Base-by-base conservation (phyloP, 1,140 invertebrate species). In the Panonychus citri region DNA sequence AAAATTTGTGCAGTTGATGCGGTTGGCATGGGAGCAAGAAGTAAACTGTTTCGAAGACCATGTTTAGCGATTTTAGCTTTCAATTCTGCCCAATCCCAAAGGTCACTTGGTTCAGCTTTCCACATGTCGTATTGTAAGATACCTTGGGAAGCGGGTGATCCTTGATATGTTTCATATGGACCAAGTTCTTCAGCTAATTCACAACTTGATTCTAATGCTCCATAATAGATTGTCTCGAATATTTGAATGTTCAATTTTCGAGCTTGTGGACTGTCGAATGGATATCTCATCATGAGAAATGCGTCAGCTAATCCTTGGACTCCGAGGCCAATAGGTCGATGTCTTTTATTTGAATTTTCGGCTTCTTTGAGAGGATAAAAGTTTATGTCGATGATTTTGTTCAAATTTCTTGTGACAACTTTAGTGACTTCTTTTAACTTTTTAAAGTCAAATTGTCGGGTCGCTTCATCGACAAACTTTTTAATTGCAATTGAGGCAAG, bases 41-140 rank as follows among this genome's bases (percentile, higher is more conserved):
- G 72, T 10, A 99, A 72, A 17, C 88, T 94, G 74, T 99, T 99
- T 50, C 93, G 73, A 0, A 99, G 73, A 26, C 95, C 95, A 73
- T 89, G 75, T 61, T 86, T 76, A 12, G 80, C 78, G 64, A 99
- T 96, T 65, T 85, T 83, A 60, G 73, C 74, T 69, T 90, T 90
- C 30, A 99, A 71, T 15, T 64, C 70, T 19, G 67, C 64, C 94
- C 95, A 99, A 66, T 98, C 77, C 81, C 88, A 93, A 8, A 91
- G 71, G 64, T 81, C 71, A 40, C 85, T 81, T 15, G 89, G 88
- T n/a, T 75, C 82, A 3, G 85, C 82, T 65, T 81, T 73, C 93
- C 93, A 98, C 93, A 99, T 95, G 63, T 99, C 94, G 68, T 88
- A 91, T 69, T 99, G 95, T 17, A 99, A 72, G 62, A 95, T 86